Evolutionary conservation across 2,888 invertebrate genomes (phyloP).

Genomic region (Leptinotarsa haldemani): DNA sequence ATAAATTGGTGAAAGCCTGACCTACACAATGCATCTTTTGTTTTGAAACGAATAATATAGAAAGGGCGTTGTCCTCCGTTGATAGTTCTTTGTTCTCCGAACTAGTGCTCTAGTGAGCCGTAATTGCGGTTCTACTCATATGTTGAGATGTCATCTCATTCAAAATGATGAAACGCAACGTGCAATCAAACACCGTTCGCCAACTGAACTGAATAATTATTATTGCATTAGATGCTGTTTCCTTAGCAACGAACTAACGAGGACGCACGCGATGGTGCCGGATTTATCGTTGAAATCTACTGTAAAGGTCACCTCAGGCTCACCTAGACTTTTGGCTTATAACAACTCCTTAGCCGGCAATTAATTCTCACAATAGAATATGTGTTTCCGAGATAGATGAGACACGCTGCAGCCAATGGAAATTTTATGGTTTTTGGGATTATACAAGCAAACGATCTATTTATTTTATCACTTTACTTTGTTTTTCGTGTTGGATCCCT

Average conservation of each 20-base stretch:
- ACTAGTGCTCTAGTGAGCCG: not conserved
- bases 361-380: too few species aligned
- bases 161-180: not conserved
- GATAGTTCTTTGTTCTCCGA: conserved; percentile 14
- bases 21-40: conserved; percentile 39
- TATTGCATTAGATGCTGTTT: conserved; percentile 26
- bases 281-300: conserved; percentile 21
- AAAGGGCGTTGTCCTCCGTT: conserved; percentile 18
- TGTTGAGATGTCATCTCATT: conserved; percentile 7
- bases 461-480: too few species aligned
- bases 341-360: too few species aligned
- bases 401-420: too few species aligned
- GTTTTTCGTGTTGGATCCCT: too few species aligned
- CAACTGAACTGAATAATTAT: conserved; percentile 15
- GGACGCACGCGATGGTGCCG: conserved; percentile 22
- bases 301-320: conserved; percentile 18
- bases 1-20: conserved; percentile 37
- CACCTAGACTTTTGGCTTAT: not conserved
- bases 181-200: conserved; percentile 22
- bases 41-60: conserved; percentile 21
- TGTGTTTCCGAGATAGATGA: too few species aligned
- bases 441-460: too few species aligned
- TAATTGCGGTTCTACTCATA: conserved; percentile 8
- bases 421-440: too few species aligned
- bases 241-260: conserved; percentile 31